These are phyloP conservation scores for Ginglymostoma cirratum DNA, from an alignment of 2,113 vertebrate species.

Conservation along the genomic window DNA sequence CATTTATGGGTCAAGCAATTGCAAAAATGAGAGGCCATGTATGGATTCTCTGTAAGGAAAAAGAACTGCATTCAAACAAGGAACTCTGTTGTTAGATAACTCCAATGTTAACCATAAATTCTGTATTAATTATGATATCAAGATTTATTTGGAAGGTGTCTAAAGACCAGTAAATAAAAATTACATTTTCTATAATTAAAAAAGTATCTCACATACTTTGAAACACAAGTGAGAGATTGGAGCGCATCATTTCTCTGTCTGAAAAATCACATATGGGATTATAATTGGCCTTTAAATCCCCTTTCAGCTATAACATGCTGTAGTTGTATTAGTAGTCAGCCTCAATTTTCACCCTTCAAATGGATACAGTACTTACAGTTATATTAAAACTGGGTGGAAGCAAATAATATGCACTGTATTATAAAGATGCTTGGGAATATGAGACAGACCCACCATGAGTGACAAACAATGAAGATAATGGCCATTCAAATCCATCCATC, in stretches of 20 bases:
- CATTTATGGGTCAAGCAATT: background rate
- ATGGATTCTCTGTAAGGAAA: background rate
- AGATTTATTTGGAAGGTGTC: background rate
- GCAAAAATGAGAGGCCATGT: background rate
- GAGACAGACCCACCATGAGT: background rate
- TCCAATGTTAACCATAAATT: background rate
- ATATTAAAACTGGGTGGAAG: background rate
- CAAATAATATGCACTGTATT: background rate
- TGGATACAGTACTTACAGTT: background rate
- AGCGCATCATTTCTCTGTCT: background rate
- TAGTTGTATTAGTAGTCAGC: too few species aligned
- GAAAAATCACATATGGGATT: background rate
- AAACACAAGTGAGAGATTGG: too few species aligned
- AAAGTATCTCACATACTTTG: background rate
- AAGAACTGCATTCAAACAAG: background rate
- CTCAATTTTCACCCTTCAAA: too few species aligned
- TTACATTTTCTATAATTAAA: background rate
- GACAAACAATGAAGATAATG: background rate
- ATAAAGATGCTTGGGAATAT: background rate
- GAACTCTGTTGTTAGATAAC: background rate
- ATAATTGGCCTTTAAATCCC: background rate
- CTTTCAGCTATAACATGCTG: too few species aligned
- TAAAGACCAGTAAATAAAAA: background rate
- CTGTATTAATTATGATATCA: background rate
- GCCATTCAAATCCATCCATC: background rate